A percentile compares a stretch with the other conserved stretches of the same genome.
Evolutionary conservation across 2,888 invertebrate species (phyloP).

Genomic region (Trimorus sp.): DNA sequence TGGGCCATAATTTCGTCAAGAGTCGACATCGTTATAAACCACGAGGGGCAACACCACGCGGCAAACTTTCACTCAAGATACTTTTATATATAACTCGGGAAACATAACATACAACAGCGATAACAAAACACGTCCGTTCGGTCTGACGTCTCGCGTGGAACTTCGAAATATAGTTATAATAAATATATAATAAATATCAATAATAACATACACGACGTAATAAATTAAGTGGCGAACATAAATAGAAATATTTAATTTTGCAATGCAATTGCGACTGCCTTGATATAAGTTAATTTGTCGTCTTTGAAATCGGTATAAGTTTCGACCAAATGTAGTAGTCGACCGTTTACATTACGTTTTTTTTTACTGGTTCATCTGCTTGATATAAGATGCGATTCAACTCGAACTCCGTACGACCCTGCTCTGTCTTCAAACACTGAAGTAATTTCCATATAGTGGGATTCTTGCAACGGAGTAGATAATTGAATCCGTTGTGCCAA

Average conservation of each 20-base stretch:
- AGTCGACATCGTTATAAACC: no score
- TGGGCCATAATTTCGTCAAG: no score
- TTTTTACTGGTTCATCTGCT: slow-evolving; percentile 4
- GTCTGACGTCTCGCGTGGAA: no score
- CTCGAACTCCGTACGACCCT: slow-evolving; percentile 2
- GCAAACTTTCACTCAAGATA: no score
- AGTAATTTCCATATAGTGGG: neutral
- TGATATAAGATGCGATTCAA: slow-evolving; percentile 1
- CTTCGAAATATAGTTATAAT: neutral
- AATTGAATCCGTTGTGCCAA: no score
- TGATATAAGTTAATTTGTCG: slow-evolving; percentile 1
- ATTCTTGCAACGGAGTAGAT: slow-evolving; percentile 1
- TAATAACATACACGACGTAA: neutral
- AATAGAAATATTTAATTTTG: slow-evolving; percentile 1
- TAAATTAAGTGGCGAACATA: neutral
- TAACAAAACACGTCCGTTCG: no score
- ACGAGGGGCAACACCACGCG: no score
- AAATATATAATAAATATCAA: neutral
- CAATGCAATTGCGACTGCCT: neutral
- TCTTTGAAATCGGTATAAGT: slow-evolving; percentile 4
- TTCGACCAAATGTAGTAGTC: neutral
- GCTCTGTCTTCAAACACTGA: slow-evolving; percentile 5
- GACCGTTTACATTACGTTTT: slow-evolving; percentile 1
- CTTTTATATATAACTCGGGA: no score
- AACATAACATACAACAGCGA: no score